phyloP scores from a whole-genome alignment of 64 coral and sea anemone species.

The Montipora foliosa region DNA sequence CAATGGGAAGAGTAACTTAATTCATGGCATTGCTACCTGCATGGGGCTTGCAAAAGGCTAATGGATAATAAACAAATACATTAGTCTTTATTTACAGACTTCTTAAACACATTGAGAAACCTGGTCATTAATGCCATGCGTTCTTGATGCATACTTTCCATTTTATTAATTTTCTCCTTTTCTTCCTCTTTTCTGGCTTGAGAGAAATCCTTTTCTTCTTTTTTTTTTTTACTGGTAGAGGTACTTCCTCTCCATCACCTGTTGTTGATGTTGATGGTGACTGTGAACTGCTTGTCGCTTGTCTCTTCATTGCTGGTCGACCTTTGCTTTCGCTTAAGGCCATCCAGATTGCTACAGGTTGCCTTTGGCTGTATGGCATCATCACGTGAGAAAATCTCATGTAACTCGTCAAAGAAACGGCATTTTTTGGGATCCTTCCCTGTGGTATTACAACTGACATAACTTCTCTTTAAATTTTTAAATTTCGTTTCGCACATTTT shows the following conservation, averaged over 20 bases:
- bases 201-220: neutral
- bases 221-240: neutral
- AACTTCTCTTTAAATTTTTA: conserved; percentile 12
- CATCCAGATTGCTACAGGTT: neutral
- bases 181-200: conserved; percentile 13
- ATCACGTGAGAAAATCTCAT: neutral
- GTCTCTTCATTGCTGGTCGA: neutral
- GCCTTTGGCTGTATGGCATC: neutral
- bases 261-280: neutral
- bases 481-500: neutral
- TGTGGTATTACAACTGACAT: neutral
- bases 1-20: neutral
- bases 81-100: neutral
- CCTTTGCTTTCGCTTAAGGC: neutral
- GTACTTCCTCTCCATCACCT: neutral
- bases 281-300: neutral
- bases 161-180: conserved; percentile 5
- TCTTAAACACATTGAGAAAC: conserved; percentile 9
- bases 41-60: neutral
- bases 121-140: neutral
- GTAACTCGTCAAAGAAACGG: neutral
- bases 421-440: neutral
- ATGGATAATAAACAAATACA: neutral
- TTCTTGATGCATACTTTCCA: neutral
- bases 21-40: neutral